Base-by-base conservation (phyloP, 1,140 invertebrate genomes). In the Musca domestica region DNA sequence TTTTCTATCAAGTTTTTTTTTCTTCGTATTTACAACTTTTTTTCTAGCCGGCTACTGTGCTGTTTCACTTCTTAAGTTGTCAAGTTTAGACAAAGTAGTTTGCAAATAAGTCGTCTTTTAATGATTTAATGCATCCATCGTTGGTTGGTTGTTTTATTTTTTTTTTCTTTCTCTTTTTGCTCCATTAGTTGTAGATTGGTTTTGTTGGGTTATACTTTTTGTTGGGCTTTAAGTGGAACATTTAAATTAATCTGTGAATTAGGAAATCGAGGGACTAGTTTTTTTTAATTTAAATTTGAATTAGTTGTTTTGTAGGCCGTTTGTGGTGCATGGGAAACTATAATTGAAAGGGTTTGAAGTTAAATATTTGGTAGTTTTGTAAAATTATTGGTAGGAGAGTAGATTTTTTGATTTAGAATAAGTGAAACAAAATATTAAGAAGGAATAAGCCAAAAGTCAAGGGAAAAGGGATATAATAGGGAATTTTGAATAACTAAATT, bases 31-130 rank as follows among this genome's bases (percentile, higher is more conserved):
- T 20, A 1, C 6, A 5, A 10, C 12, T 51, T 4, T 12, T 51
- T 19, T 20, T 51, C 4, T 20, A 51, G 5, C 17, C 4, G 2
- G 54, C 27, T 56, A 23, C 14, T 56, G 23, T 58, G 52, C 23
- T 27, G 52, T 58, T 61, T 61, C 30, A 61, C 41, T 61, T 61
- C 56, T 61, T 61, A 61, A 61, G 56, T 61, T 61, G 56, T 61
- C 27, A 61, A 61, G 56, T 61, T 61, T 61, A 61, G 56, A 61
- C 56, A 61, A 61, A 61, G 56, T 61, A 61, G 56, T 61, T 61
- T 61, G 56, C 56, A 61, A 61, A 61, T 61, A 61, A 61, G 56
- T 61, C 56, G 56, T 61, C 56, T 61, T 61, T 61, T 61, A 61
- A 61, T 61, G 56, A 61, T 61, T 61, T 61, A 61, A 61, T 61